Base-by-base conservation (phyloP, 2,888 invertebrate species). In the Archips crataeganus region DNA sequence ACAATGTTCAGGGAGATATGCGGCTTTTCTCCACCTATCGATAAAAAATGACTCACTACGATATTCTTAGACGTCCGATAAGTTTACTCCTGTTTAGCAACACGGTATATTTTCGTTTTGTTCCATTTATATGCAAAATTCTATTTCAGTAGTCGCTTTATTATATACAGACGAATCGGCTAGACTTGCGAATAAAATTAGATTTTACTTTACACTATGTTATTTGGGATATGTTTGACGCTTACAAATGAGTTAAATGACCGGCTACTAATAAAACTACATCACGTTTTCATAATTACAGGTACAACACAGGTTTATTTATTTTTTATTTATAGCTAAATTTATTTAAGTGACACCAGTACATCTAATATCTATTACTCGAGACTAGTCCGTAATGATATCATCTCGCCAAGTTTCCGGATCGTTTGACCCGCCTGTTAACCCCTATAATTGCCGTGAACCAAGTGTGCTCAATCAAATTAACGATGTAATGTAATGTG, bases 21-120 rank as follows among this genome's bases (percentile, higher is more conserved):
- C 80, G 77, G 79, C 76, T 79, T 80, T 75, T 80, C 78, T 83
- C 79, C 76, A 76, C 82, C 80, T 82, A 75, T 80, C 80, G 76
- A 76, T 79, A 68, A 51, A 76, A 63, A 75, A 68, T 81, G 79
- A 82, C 75, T 79, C 79, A 80, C 63, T 54, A 10, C 15, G 63
- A 39, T 74, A 69, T 74, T 64, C 69, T 69, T 74, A 69, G 69
- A 60, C 68, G n/a, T 59, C 64, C 64, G 69, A 74, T 74, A 74
- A 74, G 69, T 74, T 74, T 74, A 69, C 73, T 60, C 69, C 60
- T 69, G 73, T 74, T 74, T 69, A 74, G 69, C 73, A 74, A 74
- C 68, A 69, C 45, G 39, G 68, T 63, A 42, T 74, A 69, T 74
- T 69, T 71, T 49, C 39, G 69, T 65, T 68, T 64, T 74, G 60